A percentile compares a stretch with the other conserved stretches of the same genome.
These are phyloP conservation scores for Athene cunicularia DNA, from an alignment of 2,113 vertebrate genomes.

Conservation along the genomic window DNA sequence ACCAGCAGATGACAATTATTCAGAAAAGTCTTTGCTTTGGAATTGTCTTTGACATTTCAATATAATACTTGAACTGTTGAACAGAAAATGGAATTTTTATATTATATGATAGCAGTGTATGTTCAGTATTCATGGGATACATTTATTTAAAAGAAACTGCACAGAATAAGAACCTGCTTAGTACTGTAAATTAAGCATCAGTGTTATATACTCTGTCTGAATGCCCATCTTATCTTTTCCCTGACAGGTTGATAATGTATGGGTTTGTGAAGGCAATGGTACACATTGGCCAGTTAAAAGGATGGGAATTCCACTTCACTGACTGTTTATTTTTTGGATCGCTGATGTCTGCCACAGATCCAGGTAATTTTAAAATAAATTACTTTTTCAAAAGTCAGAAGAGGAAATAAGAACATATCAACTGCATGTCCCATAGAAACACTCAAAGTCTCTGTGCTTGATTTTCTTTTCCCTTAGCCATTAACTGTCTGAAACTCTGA, in stretches of 20 bases:
- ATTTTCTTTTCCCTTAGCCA: neutral
- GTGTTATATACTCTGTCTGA: neutral
- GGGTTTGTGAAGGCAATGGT: constrained; percentile 85
- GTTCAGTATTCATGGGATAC: neutral
- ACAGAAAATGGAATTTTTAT: neutral
- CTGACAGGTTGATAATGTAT: constrained; percentile 81
- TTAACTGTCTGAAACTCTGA: neutral
- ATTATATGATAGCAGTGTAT: neutral
- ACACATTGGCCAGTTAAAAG: constrained; percentile 68
- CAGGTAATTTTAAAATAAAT: constrained; percentile 77
- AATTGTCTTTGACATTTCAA: neutral
- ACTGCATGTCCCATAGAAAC: neutral
- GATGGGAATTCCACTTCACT: constrained; percentile 82
- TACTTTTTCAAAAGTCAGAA: neutral
- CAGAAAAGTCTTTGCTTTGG: neutral
- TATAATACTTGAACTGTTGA: neutral
- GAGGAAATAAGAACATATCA: neutral
- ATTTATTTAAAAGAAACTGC: neutral
- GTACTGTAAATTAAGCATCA: neutral
- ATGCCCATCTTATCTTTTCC: constrained; percentile 47
- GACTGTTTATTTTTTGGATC: constrained; percentile 89
- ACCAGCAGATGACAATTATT: neutral
- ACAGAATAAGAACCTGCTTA: neutral
- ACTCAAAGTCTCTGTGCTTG: neutral
- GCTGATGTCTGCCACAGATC: constrained; percentile 87